These are phyloP conservation scores for Leucania comma DNA, from an alignment of 2,888 invertebrate genomes.

Conservation along the genomic window DNA sequence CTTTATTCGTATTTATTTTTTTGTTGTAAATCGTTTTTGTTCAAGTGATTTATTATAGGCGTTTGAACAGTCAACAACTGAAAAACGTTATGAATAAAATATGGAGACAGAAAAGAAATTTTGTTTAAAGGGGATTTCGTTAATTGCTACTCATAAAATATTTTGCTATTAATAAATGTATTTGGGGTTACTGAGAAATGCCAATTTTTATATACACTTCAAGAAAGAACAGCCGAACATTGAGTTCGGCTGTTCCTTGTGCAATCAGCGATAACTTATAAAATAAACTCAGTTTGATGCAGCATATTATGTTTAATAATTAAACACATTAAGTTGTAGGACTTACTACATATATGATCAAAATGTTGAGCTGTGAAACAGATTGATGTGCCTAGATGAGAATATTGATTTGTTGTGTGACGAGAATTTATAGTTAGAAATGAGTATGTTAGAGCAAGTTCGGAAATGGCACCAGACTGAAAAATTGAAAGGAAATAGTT, in stretches of 20 bases:
- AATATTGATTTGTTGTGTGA: no score
- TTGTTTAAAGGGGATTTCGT: not conserved
- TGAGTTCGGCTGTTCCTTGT: no score
- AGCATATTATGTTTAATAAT: not conserved
- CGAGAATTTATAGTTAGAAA: no score
- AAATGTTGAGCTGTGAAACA: no score
- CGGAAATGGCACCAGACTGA: no score
- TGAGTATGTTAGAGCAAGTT: no score
- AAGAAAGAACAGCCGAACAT: no score
- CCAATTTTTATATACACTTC: not conserved
- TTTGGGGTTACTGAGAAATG: not conserved
- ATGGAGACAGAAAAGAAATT: not conserved
- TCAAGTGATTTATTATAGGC: conserved; percentile 4
- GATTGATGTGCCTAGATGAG: no score
- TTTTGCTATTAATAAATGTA: conserved; percentile 4
- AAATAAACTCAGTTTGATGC: not conserved
- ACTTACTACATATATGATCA: no score
- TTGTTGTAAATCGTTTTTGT: conserved; percentile 23
- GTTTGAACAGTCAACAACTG: conserved; percentile 9
- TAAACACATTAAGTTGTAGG: not conserved
- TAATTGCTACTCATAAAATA: conserved; percentile 5
- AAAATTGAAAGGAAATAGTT: no score
- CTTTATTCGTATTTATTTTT: conserved; percentile 31
- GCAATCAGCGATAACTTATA: not conserved
- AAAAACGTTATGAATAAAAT: conserved; percentile 4